Evolutionary conservation across 2,888 invertebrate genomes (phyloP).

Genomic region (Molanna angustata): DNA sequence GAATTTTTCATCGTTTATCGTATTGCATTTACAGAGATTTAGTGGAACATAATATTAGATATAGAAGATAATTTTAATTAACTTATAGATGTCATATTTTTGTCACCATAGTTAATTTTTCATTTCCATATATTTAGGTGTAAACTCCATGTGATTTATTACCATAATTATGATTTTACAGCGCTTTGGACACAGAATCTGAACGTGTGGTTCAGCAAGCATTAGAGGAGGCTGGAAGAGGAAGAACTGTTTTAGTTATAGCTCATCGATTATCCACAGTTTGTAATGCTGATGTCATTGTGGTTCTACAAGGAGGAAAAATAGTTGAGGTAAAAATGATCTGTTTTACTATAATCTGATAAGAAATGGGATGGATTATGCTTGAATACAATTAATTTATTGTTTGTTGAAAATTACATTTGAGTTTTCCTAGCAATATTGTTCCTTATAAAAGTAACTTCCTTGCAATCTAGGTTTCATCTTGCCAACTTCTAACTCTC

Average conservation of each 20-base stretch:
- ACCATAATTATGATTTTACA: constrained; percentile 41
- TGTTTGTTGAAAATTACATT: no score
- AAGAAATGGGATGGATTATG: no score
- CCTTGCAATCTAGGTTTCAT: neutral
- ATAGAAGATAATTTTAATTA: no score
- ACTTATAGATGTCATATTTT: no score
- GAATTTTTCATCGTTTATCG: no score
- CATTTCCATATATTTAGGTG: no score
- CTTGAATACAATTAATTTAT: no score
- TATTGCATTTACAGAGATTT: no score
- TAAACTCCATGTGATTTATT: neutral
- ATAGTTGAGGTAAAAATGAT: constrained; percentile 70
- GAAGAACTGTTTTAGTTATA: constrained; percentile 91
- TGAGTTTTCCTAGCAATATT: no score
- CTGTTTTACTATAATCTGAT: constrained; percentile 3
- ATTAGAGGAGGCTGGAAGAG: constrained; percentile 76
- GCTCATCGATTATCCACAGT: constrained; percentile 93
- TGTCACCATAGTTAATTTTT: no score
- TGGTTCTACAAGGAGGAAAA: constrained; percentile 80
- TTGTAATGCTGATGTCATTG: constrained; percentile 86
- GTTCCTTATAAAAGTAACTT: neutral
- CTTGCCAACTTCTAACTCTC: no score
- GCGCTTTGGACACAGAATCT: constrained; percentile 90
- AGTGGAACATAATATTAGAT: no score
- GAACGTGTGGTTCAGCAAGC: constrained; percentile 89